These are phyloP conservation scores for Mungos mungo DNA, from an alignment of 2,113 vertebrate species.

Conservation along the genomic window DNA sequence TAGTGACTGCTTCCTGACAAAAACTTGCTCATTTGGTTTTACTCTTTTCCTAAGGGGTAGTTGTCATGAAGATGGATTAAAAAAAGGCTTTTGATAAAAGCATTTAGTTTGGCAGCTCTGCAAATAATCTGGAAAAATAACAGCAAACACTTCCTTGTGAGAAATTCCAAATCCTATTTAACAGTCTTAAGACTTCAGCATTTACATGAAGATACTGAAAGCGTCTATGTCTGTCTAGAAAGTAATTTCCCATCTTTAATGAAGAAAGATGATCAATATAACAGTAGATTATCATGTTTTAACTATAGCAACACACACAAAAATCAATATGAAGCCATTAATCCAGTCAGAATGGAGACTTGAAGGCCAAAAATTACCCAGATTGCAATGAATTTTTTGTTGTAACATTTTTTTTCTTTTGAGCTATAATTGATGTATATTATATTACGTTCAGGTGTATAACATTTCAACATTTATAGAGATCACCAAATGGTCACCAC, in stretches of 20 bases:
- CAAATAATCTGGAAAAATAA: neutral
- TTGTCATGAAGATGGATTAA: neutral
- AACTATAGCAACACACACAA: neutral
- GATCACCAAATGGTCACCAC: neutral
- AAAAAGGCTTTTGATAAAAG: neutral
- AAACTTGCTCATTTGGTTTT: neutral
- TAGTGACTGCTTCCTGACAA: neutral
- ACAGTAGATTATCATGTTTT: constrained; percentile 15
- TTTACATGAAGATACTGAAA: neutral
- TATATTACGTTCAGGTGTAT: neutral
- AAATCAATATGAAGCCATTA: neutral
- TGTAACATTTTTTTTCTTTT: neutral
- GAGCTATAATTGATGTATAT: neutral
- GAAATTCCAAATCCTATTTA: neutral
- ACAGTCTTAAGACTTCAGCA: neutral
- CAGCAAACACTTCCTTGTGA: neutral
- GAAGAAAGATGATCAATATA: constrained; percentile 29
- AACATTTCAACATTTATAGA: neutral
- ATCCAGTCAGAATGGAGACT: constrained; percentile 25
- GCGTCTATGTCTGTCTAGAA: neutral
- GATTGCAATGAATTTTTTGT: neutral
- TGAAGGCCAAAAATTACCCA: neutral
- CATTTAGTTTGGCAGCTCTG: neutral
- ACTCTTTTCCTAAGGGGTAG: neutral
- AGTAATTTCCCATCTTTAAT: constrained; percentile 34